These are phyloP conservation scores for Phenganax subtilis DNA, from an alignment of 92 coral and sea anemone species.

Conservation along the genomic window DNA sequence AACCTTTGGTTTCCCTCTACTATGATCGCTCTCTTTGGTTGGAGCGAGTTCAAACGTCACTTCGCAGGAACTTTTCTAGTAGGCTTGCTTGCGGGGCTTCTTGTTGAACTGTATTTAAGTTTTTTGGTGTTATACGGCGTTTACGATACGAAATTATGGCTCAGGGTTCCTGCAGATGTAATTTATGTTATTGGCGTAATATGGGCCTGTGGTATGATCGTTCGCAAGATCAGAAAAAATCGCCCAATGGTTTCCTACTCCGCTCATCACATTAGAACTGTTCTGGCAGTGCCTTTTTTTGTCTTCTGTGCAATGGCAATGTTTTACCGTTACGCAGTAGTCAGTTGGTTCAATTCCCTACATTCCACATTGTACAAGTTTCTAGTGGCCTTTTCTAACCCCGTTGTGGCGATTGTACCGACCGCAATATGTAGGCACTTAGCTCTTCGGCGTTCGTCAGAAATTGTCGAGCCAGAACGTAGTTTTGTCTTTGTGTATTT, in stretches of 20 bases:
- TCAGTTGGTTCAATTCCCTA: not conserved
- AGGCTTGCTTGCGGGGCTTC: not conserved
- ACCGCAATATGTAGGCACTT: constrained; percentile 2
- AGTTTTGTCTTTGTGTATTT: constrained; percentile 44
- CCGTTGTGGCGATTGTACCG: constrained; percentile 36
- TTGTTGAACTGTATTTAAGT: not conserved
- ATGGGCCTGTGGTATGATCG: not conserved
- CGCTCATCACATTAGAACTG: not conserved
- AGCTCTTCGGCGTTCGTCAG: constrained; percentile 44
- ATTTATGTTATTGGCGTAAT: not conserved
- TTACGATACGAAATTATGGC: not conserved
- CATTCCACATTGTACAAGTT: constrained; percentile 38
- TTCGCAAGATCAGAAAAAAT: not conserved
- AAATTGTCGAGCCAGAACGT: constrained; percentile 50
- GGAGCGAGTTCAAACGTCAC: not conserved
- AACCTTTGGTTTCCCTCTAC: not conserved
- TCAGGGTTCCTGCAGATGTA: not conserved
- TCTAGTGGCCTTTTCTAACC: constrained; percentile 50
- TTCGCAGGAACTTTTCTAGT: not conserved
- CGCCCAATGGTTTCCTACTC: not conserved
- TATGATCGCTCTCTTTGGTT: not conserved
- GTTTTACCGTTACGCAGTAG: not conserved
- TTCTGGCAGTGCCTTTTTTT: not conserved
- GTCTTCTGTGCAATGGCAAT: not conserved
- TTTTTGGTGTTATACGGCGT: not conserved